Evolutionary conservation across 2,113 vertebrate species (phyloP).

Genomic region (Zeus faber): DNA sequence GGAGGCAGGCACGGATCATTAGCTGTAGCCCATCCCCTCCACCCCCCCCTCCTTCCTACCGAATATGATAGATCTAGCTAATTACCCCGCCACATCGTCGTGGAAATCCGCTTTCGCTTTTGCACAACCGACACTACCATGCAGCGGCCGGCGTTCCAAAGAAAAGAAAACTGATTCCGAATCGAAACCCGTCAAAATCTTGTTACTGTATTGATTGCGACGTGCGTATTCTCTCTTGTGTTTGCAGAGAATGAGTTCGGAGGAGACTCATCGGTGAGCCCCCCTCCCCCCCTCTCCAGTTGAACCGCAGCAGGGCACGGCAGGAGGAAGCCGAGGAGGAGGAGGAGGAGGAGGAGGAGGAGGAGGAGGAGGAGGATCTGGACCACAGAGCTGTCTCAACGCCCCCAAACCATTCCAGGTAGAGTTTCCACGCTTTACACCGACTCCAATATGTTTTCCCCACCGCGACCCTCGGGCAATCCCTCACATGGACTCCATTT

Average conservation of each 20-base stretch:
- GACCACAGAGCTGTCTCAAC: conserved; percentile 78
- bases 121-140: conserved; percentile 55
- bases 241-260: conserved; percentile 85
- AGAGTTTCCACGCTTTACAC: conserved; percentile 23
- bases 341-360: too few species aligned
- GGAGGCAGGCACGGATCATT: conserved; percentile 74
- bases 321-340: too few species aligned
- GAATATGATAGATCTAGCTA: conserved; percentile 76
- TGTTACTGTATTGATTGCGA: too few species aligned
- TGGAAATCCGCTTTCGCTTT: conserved; percentile 52
- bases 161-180: too few species aligned
- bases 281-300: conserved; percentile 54
- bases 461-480: too few species aligned
- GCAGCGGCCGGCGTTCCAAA: conserved; percentile 51
- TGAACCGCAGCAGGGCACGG: too few species aligned
- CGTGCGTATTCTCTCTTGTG: conserved; percentile 47
- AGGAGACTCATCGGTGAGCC: conserved; percentile 83
- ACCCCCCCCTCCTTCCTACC: conserved; percentile 73
- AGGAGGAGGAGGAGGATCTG: conserved; percentile 74
- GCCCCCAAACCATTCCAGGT: conserved; percentile 82
- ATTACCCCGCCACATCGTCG: conserved; percentile 69
- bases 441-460: neutral
- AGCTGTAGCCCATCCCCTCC: too few species aligned
- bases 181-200: too few species aligned
- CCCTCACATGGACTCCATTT: too few species aligned